Percentiles rank a stretch among this genome's conserved stretches.
These are phyloP conservation scores for Molossus alvarezi DNA, from an alignment of 2,797 vertebrate genomes.

Conservation along the genomic window DNA sequence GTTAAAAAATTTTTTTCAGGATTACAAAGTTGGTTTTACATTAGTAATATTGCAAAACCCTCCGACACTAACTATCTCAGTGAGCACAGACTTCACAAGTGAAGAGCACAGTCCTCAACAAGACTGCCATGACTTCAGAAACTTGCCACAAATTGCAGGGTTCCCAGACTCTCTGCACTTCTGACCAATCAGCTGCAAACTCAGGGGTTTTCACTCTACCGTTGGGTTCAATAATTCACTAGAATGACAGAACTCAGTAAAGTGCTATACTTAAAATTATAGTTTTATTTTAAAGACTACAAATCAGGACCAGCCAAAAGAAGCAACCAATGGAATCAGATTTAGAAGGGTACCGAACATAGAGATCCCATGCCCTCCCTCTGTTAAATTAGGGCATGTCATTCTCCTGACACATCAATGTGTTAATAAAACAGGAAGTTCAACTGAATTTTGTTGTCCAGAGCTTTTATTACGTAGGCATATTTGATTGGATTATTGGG, in stretches of 20 bases:
- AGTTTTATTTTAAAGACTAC: conserved; percentile 10
- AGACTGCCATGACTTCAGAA: not conserved
- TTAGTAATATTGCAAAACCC: not conserved
- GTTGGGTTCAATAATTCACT: not conserved
- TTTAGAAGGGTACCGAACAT: not conserved
- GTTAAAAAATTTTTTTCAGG: not conserved
- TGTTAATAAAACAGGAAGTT: not conserved
- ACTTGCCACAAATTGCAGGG: not conserved
- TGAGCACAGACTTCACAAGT: not conserved
- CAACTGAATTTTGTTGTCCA: not conserved
- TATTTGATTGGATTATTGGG: not conserved
- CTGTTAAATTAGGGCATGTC: not conserved
- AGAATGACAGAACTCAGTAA: not conserved
- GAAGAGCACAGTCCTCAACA: not conserved
- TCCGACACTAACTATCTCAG: not conserved
- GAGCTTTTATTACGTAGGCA: not conserved
- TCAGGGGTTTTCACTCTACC: not conserved
- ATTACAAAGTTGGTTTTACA: not conserved
- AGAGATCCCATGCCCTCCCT: not conserved
- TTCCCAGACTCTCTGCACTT: not conserved
- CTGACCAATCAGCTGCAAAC: not conserved
- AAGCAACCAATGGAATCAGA: not conserved
- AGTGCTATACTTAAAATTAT: not conserved
- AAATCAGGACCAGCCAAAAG: not conserved
- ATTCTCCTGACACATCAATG: not conserved